phyloP scores from a whole-genome alignment of 2,113 vertebrate genomes.

The Mugil cephalus region DNA sequence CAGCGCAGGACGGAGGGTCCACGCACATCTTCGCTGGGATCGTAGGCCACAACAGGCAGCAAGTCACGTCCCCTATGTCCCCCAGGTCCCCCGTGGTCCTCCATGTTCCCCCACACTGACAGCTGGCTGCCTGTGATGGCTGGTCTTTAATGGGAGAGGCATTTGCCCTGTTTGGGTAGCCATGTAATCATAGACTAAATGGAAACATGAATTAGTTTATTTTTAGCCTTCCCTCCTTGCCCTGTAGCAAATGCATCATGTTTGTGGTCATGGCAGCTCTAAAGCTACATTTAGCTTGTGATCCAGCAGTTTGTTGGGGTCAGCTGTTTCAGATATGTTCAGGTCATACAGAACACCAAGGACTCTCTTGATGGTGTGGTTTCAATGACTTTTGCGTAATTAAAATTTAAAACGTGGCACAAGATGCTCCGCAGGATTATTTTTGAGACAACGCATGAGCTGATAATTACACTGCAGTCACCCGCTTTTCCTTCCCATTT shows the following conservation, averaged over 20 bases:
- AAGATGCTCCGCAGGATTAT: no score
- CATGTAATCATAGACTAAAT: constrained; percentile 1
- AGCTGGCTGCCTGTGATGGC: constrained; percentile 49
- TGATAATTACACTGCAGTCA: constrained; percentile 1
- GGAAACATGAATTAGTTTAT: constrained; percentile 53
- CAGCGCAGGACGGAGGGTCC: not conserved
- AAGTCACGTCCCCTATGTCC: not conserved
- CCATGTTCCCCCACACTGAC: constrained; percentile 29
- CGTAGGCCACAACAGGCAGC: constrained; percentile 12
- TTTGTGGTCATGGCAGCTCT: constrained; percentile 3
- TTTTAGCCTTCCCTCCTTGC: constrained; percentile 53
- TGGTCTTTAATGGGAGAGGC: constrained; percentile 4
- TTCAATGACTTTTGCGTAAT: no score
- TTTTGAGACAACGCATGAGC: no score
- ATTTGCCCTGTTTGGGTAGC: constrained; percentile 14
- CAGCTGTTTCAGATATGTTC: not conserved
- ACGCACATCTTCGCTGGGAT: constrained; percentile 31
- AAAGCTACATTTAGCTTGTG: constrained; percentile 20
- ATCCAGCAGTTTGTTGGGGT: constrained; percentile 5
- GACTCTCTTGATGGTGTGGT: no score
- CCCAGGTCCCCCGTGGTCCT: constrained; percentile 10
- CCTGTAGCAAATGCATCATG: constrained; percentile 35
- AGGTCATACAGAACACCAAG: not conserved
- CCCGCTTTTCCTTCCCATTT: not conserved
- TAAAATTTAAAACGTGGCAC: not conserved